These are phyloP conservation scores for Barbus barbus DNA, from an alignment of 2,113 vertebrate species.

Conservation along the genomic window DNA sequence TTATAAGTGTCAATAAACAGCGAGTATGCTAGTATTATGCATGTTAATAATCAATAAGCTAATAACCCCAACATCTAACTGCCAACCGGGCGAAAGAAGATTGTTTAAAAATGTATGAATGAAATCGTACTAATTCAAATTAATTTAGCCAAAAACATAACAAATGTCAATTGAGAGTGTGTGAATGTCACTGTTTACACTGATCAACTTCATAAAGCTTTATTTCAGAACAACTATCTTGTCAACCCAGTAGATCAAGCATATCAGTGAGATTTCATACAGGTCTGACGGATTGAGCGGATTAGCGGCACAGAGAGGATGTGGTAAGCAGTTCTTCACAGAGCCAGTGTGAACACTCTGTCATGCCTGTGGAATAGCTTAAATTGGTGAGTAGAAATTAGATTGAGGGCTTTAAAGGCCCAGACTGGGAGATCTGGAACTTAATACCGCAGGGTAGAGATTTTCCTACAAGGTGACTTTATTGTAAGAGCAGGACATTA, in stretches of 20 bases:
- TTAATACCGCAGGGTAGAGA: constrained; percentile 25
- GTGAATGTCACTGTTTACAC: not conserved
- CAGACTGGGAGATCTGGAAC: constrained; percentile 14
- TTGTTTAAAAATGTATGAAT: not conserved
- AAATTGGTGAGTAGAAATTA: constrained; percentile 49
- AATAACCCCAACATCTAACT: too few relatives aligned
- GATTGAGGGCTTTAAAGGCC: constrained; percentile 44
- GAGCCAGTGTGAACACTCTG: constrained; percentile 27
- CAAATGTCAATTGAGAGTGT: not conserved
- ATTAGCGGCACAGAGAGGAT: constrained; percentile 50
- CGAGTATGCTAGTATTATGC: too few relatives aligned
- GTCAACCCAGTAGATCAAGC: not conserved
- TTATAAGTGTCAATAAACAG: too few relatives aligned
- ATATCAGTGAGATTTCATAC: constrained; percentile 31
- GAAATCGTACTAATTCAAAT: not conserved
- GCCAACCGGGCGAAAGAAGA: too few relatives aligned
- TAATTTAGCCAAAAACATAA: not conserved
- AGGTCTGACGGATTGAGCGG: constrained; percentile 40
- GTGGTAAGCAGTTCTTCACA: constrained; percentile 41
- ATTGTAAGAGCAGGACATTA: constrained; percentile 28
- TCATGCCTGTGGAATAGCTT: constrained; percentile 44
- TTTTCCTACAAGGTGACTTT: constrained; percentile 25
- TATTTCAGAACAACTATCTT: too few relatives aligned
- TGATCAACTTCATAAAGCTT: not conserved
- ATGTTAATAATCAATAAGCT: too few relatives aligned